Evolutionary conservation across 2,113 vertebrate genomes (phyloP), one percentile per base, ranked within the genome.

Genomic region (Rhineura floridana): DNA sequence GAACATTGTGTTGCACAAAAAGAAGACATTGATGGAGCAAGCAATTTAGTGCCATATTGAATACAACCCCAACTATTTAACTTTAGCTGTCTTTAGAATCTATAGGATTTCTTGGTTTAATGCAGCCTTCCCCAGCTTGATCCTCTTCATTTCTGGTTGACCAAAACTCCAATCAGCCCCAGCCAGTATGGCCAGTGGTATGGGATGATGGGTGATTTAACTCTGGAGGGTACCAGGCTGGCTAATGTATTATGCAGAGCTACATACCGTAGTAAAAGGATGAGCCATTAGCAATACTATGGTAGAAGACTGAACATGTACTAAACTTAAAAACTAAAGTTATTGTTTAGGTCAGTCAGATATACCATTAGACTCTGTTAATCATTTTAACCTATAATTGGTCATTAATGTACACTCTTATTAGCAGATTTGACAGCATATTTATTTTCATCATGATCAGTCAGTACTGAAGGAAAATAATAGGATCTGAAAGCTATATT

Each of bases 231-330:
- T n/a, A n/a, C n/a, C n/a, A n/a, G n/a, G n/a, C n/a, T n/a, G n/a
- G n/a, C 17, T 42, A 21, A 44, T 2, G 36, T 63, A 73, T 33
- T 6, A 44, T 42, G 7, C 67, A 0, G n/a, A 80, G 81, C 42
- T 1, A 75, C 83, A 81, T 23, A 1, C 30, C 36, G 72, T 1
- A 52, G n/a, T 25, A 36, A 50, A 75, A 77, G 87, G 12, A 87
- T 44, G 5, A 70, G 8, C 1, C 36, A 44, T 5, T 50, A 19
- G 7, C 2, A 4, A 3, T 59, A 81, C 30, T 33, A 39, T 42
- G 6, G 0, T 36, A 44, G 1, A 81, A 55, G 36, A 86, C 8
- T 4, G 65, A 55, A 59, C 33, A 44, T 33, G 46, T 0, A 0
- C 65, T 69, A 0, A 0, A 52, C 39, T 3, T 76, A 6, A 52